These are phyloP conservation scores for Thalassoma bifasciatum DNA, from an alignment of 2,113 vertebrate genomes.

Conservation along the genomic window DNA sequence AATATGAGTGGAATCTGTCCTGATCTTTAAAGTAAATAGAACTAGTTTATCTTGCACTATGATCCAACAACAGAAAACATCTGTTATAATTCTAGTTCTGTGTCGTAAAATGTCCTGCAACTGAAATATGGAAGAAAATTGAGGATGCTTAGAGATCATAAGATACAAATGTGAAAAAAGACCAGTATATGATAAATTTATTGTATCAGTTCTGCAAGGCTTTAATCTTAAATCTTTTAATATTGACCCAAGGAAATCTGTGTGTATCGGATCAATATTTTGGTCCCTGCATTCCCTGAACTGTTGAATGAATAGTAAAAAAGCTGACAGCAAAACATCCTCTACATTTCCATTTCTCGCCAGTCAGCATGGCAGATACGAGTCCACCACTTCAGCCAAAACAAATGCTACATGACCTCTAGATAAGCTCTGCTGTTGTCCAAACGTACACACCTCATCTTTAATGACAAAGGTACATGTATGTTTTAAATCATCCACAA, in stretches of 20 bases:
- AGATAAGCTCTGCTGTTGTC: slow-evolving; percentile 8
- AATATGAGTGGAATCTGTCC: slow-evolving; percentile 7
- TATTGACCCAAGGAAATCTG: slow-evolving; percentile 22
- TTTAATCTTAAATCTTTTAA: slow-evolving; percentile 24
- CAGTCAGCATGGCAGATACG: slow-evolving; percentile 55
- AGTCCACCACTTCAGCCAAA: slow-evolving; percentile 5
- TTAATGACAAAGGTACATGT: slow-evolving; percentile 3
- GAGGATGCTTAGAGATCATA: too few species aligned
- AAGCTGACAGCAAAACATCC: slow-evolving; percentile 66
- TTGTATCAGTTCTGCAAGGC: neutral
- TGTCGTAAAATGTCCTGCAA: neutral
- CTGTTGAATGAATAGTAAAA: slow-evolving; percentile 76
- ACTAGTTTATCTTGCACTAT: slow-evolving; percentile 1
- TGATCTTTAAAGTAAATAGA: neutral
- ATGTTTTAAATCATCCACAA: slow-evolving; percentile 23
- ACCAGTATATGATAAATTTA: neutral
- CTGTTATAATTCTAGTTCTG: too few species aligned
- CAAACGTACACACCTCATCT: neutral
- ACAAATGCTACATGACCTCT: slow-evolving; percentile 40
- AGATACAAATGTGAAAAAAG: neutral
- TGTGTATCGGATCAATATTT: slow-evolving; percentile 71
- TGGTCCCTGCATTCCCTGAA: slow-evolving; percentile 56
- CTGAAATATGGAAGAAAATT: slow-evolving; percentile 1
- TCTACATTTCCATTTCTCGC: slow-evolving; percentile 65
- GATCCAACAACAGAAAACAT: neutral